Evolutionary conservation across 2,797 vertebrate species (phyloP), one percentile per base, ranked within the genome.

Genomic region (Chrysocyon brachyurus): DNA sequence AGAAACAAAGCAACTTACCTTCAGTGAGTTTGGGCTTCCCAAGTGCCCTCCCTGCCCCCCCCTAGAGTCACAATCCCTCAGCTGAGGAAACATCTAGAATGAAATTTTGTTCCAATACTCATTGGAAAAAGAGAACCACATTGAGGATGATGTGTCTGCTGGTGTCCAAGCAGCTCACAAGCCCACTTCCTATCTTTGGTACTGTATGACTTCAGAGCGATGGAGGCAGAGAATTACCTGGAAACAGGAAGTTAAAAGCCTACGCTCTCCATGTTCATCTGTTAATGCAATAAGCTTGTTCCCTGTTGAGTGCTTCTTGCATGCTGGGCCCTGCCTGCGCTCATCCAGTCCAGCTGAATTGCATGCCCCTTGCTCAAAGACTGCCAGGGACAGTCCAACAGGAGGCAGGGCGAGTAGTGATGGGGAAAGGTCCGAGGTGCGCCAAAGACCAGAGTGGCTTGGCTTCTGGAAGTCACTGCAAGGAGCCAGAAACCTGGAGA

Each of bases 41-140:
- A 11, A 78, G 66, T 59, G 24, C 2, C 64, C n/a, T 91, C 31
- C 11, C 24, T 56, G 46, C 16, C 36, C 15, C 36, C 36, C 0
- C 17, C 31, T 89, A 68, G 88, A 92, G 24, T 79, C 64, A 96
- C 31, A 75, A 49, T 19, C 14, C 8, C 26, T 92, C 40, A 24
- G 46, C 46, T 59, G 49, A 95, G 54, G 70, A 56, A 9, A 3
- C 59, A 73, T 85, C 87, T 63, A 64, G 86, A 94, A 87, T 54
- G 19, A 87, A 96, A 81, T 84, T 93, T 85, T 81, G 66, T 86
- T 90, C 46, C 57, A 77, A 68, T 16, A 31, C 54, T 92, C 68
- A 46, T 79, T 10, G 49, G 91, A 87, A 97, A 95, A 97, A 95
- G 54, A 96, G 88, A 91, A 52, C 86, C 92, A 77, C 26, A 12